These are phyloP conservation scores for Heliangelus exortis DNA, from an alignment of 2,797 vertebrate species.

Conservation along the genomic window DNA sequence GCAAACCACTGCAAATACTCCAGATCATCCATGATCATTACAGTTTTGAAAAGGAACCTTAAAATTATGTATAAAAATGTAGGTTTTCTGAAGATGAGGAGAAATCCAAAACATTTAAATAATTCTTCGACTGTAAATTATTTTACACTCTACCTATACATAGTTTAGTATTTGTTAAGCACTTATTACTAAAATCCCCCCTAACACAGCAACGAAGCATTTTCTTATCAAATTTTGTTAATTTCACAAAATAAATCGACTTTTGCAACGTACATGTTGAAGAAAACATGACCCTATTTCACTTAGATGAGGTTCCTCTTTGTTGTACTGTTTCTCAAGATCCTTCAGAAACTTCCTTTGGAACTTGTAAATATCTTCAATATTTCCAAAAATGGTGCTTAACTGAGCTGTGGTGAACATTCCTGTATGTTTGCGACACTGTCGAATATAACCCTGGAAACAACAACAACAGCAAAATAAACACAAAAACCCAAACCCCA, in stretches of 20 bases:
- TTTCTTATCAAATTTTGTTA: neutral
- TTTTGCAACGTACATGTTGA: constrained; percentile 83
- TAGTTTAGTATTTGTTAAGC: neutral
- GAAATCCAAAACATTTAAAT: neutral
- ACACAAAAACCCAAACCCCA: too few relatives aligned
- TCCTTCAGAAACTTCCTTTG: constrained; percentile 95
- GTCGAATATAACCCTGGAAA: constrained; percentile 93
- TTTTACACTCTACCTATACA: neutral
- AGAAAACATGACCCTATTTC: constrained; percentile 97
- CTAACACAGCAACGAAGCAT: neutral
- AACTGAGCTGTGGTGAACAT: constrained; percentile 94
- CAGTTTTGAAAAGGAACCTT: neutral
- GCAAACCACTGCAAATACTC: neutral
- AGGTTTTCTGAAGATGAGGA: neutral
- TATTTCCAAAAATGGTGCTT: constrained; percentile 97
- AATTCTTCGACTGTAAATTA: neutral
- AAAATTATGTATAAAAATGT: neutral
- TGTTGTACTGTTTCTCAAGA: constrained; percentile 95
- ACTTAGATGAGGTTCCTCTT: constrained; percentile 92
- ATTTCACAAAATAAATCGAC: neutral
- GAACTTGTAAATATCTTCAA: constrained; percentile 98
- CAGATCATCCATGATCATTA: neutral
- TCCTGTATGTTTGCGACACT: constrained; percentile 93
- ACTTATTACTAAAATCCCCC: neutral
- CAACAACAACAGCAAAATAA: neutral